Evolutionary conservation across 2,797 vertebrate species (phyloP).

Genomic region (Dromococcyx pavoninus): DNA sequence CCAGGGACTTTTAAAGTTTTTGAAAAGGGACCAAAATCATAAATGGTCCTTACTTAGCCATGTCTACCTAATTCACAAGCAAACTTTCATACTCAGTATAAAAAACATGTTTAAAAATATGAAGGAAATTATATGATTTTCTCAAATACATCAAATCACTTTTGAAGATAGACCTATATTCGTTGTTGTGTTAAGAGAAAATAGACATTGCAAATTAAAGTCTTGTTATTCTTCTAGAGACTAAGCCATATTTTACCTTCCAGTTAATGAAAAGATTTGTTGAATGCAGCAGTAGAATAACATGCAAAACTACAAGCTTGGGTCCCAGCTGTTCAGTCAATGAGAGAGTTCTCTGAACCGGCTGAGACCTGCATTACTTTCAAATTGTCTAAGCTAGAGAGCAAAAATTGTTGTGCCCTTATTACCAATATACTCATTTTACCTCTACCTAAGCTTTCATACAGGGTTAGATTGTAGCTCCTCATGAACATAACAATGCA

Average conservation of each 20-base stretch:
- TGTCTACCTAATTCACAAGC: slow-evolving; percentile 3
- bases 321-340: slow-evolving; percentile 15
- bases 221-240: neutral
- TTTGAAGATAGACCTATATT: neutral
- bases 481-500: neutral
- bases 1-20: slow-evolving; percentile 51
- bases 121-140: neutral
- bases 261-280: slow-evolving; percentile 39
- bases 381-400: neutral
- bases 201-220: neutral
- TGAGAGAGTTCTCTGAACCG: neutral
- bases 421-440: neutral
- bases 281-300: slow-evolving; percentile 17
- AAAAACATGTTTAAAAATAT: neutral
- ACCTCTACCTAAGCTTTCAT: neutral
- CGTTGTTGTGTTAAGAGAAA: neutral
- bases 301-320: slow-evolving; percentile 4
- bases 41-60: slow-evolving; percentile 31
- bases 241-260: neutral
- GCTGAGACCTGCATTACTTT: slow-evolving; percentile 16
- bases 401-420: neutral
- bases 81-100: neutral
- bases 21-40: slow-evolving; percentile 46
- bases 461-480: neutral
- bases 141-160: neutral